Conservation (phyloP, 2,797 vertebrate genomes). For the Discoglossus pictus region DNA sequence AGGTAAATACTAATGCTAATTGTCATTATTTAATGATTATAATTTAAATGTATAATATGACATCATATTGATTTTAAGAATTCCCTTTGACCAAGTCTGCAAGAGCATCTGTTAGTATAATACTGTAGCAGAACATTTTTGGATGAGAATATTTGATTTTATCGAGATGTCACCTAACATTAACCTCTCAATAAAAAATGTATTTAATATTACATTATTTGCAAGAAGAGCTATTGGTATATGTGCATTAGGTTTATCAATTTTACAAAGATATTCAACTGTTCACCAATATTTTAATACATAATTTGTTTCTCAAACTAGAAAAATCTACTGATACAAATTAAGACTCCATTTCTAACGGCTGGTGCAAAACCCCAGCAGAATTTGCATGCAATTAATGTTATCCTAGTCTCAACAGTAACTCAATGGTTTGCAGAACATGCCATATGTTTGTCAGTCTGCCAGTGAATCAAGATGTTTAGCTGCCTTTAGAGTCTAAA, state of each 20-base stretch:
- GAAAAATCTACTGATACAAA: constrained; percentile 55
- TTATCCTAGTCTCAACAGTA: constrained; percentile 72
- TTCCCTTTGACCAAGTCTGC: background rate
- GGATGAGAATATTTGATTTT: no score
- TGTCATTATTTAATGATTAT: no score
- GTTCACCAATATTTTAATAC: constrained; percentile 56
- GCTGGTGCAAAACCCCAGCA: constrained; percentile 68
- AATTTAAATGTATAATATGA: no score
- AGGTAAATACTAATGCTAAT: no score
- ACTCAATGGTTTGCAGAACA: constrained; percentile 72
- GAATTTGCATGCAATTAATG: constrained; percentile 72
- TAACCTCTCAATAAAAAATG: background rate
- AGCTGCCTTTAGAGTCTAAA: constrained; percentile 73
- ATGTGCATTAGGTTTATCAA: constrained; percentile 1
- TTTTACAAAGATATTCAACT: constrained; percentile 18
- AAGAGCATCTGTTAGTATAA: constrained; percentile 1
- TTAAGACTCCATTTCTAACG: constrained; percentile 64
- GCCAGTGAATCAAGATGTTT: constrained; percentile 79
- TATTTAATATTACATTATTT: background rate
- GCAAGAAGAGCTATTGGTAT: background rate
- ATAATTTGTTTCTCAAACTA: constrained; percentile 59
- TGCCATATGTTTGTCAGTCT: constrained; percentile 80
- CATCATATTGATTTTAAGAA: constrained; percentile 13
- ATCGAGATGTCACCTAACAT: background rate
- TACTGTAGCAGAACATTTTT: background rate